Percentiles rank a stretch among this genome's conserved stretches.
These are phyloP conservation scores for Ommatoiulus sabulosus DNA, from an alignment of 2,888 invertebrate genomes.

Conservation along the genomic window DNA sequence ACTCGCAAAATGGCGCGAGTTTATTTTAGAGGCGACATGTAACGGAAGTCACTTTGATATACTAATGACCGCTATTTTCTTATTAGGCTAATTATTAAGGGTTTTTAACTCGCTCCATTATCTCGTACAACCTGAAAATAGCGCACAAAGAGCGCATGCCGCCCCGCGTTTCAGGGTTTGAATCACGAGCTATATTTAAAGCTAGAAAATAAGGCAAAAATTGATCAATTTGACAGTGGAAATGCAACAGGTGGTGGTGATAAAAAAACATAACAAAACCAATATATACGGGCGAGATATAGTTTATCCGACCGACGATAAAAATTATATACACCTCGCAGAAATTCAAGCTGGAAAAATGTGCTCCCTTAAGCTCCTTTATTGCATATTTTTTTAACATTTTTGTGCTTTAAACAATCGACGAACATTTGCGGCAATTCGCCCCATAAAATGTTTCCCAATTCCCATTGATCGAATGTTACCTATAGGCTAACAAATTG, in stretches of 20 bases:
- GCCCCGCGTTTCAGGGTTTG: neutral
- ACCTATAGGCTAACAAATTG: too few relatives aligned
- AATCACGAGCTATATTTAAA: neutral
- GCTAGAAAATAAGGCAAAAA: neutral
- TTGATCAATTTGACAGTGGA: conserved; percentile 1
- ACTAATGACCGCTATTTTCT: neutral
- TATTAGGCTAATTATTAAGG: neutral
- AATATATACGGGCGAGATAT: conserved; percentile 6
- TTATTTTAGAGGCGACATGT: neutral
- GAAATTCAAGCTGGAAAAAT: neutral
- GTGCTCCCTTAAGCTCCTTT: neutral
- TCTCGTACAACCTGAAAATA: conserved; percentile 1
- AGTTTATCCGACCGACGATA: neutral
- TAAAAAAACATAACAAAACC: neutral
- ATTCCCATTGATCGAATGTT: too few relatives aligned
- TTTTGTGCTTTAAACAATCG: neutral
- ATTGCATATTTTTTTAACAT: neutral
- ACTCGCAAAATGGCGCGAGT: neutral
- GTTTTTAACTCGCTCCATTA: neutral
- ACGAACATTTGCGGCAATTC: neutral
- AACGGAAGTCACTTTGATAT: neutral
- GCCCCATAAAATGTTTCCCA: too few relatives aligned
- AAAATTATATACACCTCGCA: neutral
- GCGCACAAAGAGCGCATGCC: neutral
- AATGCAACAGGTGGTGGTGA: conserved; percentile 26